A percentile compares a stretch with the other conserved stretches of the same genome.
These are phyloP conservation scores for Diaphora mendica DNA, from an alignment of 2,888 invertebrate species.

Conservation along the genomic window DNA sequence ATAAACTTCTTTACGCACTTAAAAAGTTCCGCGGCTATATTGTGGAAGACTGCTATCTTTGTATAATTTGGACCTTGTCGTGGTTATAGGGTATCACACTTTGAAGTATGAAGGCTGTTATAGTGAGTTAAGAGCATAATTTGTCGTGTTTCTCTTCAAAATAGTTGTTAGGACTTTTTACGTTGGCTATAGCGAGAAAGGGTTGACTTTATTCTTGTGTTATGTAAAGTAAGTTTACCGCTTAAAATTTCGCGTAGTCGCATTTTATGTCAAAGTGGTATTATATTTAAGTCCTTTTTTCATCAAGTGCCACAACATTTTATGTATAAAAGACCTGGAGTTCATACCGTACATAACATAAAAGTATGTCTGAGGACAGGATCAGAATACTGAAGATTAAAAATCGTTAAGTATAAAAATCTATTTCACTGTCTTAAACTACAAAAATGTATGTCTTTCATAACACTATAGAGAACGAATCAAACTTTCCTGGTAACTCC, in stretches of 20 bases:
- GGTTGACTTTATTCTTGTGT: not conserved
- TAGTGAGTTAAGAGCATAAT: conserved; percentile 3
- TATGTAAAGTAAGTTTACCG: not conserved
- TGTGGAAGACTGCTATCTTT: conserved; percentile 11
- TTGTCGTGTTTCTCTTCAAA: not conserved
- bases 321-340: not conserved
- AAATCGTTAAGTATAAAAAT: not conserved
- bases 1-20: conserved; percentile 17
- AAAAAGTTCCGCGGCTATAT: conserved; percentile 17
- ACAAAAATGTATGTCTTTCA: not conserved
- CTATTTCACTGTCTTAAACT: not conserved
- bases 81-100: not conserved
- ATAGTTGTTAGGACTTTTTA: conserved; percentile 7
- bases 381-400: not conserved
- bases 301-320: not conserved
- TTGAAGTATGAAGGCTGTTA: not conserved
- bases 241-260: not conserved
- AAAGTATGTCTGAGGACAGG: too few species aligned
- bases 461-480: not conserved
- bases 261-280: not conserved
- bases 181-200: not conserved
- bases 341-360: not conserved
- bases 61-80: conserved; percentile 14
- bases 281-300: not conserved
- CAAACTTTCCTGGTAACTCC: not conserved